phyloP scores from a whole-genome alignment of 2,113 vertebrate species.

The Panthera tigris region DNA sequence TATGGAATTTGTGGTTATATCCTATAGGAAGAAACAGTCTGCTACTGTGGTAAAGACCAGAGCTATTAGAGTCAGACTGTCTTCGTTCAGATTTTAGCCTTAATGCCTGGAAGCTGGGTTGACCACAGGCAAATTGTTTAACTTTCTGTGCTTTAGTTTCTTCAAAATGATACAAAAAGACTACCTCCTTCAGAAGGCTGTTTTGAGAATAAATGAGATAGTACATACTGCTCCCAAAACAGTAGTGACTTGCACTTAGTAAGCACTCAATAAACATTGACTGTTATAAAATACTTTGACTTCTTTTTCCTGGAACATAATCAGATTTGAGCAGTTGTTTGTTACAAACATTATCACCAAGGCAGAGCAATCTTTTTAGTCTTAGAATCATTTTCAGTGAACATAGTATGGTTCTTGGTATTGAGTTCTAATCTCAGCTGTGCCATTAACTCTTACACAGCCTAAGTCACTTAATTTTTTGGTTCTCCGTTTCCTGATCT shows the following conservation, averaged over 20 bases:
- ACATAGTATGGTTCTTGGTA: background rate
- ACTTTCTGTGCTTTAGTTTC: background rate
- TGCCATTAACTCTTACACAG: background rate
- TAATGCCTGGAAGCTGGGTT: background rate
- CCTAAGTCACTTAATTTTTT: background rate
- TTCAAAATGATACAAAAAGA: background rate
- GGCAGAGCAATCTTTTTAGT: conserved; percentile 51
- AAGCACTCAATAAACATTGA: background rate
- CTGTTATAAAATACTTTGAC: background rate
- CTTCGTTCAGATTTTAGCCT: background rate
- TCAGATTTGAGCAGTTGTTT: conserved; percentile 89
- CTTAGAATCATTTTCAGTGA: background rate
- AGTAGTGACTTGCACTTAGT: background rate
- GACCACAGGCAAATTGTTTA: background rate
- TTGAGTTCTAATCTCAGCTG: background rate
- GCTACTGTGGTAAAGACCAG: background rate
- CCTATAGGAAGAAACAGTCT: background rate
- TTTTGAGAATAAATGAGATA: background rate
- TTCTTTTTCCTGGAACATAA: conserved; percentile 86
- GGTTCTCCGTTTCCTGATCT: conserved; percentile 65
- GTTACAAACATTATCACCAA: conserved; percentile 82
- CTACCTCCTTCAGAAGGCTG: background rate
- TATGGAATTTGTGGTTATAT: background rate
- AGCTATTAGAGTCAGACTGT: background rate
- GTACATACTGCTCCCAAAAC: background rate